phyloP scores from a whole-genome alignment of 2,888 invertebrate species.

The Nymphalis c-album region DNA sequence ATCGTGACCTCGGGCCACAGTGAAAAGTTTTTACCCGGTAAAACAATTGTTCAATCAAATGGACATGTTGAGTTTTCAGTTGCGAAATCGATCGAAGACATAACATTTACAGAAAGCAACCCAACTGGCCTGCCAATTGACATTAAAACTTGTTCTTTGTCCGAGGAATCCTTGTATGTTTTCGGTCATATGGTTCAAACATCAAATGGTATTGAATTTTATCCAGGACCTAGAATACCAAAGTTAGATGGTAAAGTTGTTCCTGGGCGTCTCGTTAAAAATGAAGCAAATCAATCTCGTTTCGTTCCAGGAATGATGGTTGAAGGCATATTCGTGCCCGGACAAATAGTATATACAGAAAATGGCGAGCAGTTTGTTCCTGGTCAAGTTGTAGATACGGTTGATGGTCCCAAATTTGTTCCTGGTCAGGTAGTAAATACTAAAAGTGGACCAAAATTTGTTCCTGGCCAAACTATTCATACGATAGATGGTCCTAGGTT shows the following conservation, averaged over 20 bases:
- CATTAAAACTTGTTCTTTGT: slow-evolving; percentile 76
- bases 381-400: slow-evolving; percentile 87
- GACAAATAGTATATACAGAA: slow-evolving; percentile 85
- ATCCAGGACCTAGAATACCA: slow-evolving; percentile 80
- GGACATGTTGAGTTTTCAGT: slow-evolving; percentile 82
- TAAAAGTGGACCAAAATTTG: slow-evolving; percentile 83
- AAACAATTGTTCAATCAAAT: slow-evolving; percentile 72
- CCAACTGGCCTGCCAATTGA: slow-evolving; percentile 82
- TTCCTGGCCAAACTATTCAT: slow-evolving; percentile 87
- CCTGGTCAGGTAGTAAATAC: slow-evolving; percentile 89
- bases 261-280: slow-evolving; percentile 84
- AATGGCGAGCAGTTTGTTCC: slow-evolving; percentile 87
- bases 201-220: slow-evolving; percentile 84
- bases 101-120: slow-evolving; percentile 78
- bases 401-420: slow-evolving; percentile 86
- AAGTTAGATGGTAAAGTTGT: slow-evolving; percentile 82
- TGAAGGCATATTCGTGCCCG: slow-evolving; percentile 85
- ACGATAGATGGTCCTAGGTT: slow-evolving; percentile 87
- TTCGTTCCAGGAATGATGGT: slow-evolving; percentile 87
- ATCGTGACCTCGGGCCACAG: slow-evolving; percentile 81
- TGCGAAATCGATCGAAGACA: slow-evolving; percentile 81
- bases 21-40: slow-evolving; percentile 84
- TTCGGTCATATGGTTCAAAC: slow-evolving; percentile 86
- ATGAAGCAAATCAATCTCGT: slow-evolving; percentile 82
- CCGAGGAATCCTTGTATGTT: slow-evolving; percentile 78